These are phyloP conservation scores for Pseudopleuronectes americanus DNA, from an alignment of 2,797 vertebrate genomes.

Conservation along the genomic window DNA sequence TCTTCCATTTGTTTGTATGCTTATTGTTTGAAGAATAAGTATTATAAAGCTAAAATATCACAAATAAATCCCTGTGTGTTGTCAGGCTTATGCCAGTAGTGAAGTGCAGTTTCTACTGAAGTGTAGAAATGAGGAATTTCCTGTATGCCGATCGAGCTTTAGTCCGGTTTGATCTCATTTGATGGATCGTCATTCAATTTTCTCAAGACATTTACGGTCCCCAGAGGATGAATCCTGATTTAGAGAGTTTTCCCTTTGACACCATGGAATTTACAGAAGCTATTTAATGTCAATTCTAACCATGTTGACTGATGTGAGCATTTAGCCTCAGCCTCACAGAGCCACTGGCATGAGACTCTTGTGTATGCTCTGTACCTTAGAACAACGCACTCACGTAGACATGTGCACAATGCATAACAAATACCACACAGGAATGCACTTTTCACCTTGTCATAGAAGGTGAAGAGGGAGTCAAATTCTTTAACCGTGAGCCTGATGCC, in stretches of 20 bases:
- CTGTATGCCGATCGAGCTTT: no score
- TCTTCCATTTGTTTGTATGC: no score
- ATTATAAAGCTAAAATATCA: no score
- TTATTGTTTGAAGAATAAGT: no score
- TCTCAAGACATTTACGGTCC: not conserved
- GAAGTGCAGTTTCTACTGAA: no score
- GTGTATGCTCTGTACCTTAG: not conserved
- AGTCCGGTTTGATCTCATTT: no score
- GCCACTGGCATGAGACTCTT: not conserved
- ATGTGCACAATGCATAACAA: not conserved
- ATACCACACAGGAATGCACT: not conserved
- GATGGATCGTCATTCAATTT: not conserved
- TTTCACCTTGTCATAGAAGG: conserved; percentile 93
- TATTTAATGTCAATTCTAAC: not conserved
- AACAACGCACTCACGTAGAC: not conserved
- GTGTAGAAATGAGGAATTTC: no score
- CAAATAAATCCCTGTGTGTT: no score
- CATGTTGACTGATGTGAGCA: not conserved
- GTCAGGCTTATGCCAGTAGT: no score
- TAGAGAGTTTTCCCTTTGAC: not conserved
- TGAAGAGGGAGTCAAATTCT: conserved; percentile 94
- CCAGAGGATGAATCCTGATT: conserved; percentile 9
- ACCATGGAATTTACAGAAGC: not conserved
- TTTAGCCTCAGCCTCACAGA: conserved; percentile 1
- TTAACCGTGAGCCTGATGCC: conserved; percentile 89